Base-by-base conservation (phyloP, 2,888 invertebrate genomes). In the Pollenia angustigena region DNA sequence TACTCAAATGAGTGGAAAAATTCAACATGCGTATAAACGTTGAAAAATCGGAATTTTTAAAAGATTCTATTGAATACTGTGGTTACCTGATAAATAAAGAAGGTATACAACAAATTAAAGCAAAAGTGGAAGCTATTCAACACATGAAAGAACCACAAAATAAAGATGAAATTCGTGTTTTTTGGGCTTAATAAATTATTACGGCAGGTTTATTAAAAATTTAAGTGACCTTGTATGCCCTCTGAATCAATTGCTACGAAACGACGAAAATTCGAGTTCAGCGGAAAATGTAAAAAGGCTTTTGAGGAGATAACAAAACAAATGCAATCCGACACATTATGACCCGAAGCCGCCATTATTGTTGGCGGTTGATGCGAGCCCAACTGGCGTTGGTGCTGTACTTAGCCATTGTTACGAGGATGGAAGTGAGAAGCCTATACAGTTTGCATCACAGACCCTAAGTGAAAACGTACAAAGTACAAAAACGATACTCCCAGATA, bases 391-490 rank as follows among this genome's bases (percentile, higher is more conserved):
- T 18, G 18, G 18, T 18, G 18, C 18, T 18, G 18, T 18, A 18
- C 18, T 18, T 18, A 18, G 18, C 18, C 18, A 18, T 18, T 18
- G 18, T 18, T 18, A 18, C 18, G 18, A 18, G 18, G 18, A 18
- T 18, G 18, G 18, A 18, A 18, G 18, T 18, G 18, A 18, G 18
- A 18, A 16, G 89, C 90, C 92, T 9, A 91, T 93, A 48, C 89
- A 90, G n/a, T 93, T 90, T 89, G 92, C 92, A 4, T 92, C 91
- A n/a, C 88, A 87, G 89, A 92, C 88, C 62, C 89, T 90, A 78
- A 90, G 60, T 84, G 89, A 72, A n/a, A n/a, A n/a, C n/a, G n/a
- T n/a, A n/a, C n/a, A n/a, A n/a, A 68, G 89, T 89, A 3, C 89
- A 62, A 71, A 89, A 89, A 81, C 86, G 87, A 50, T 90, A 91